Base-by-base conservation (phyloP, 2,113 vertebrate genomes). In the Pteropus alecto region DNA sequence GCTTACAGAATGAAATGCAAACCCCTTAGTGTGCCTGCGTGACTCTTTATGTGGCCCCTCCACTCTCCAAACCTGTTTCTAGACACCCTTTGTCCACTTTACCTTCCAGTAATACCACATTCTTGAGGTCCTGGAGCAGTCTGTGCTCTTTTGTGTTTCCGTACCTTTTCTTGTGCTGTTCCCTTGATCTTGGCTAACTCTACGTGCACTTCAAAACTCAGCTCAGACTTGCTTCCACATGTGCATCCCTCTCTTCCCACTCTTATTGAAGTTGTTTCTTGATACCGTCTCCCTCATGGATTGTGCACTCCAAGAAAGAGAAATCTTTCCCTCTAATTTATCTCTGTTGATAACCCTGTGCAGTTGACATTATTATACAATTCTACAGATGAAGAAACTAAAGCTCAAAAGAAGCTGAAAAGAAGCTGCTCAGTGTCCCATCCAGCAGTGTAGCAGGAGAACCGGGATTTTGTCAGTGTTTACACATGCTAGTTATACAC, bases 391-490 rank as follows among this genome's bases (percentile, higher is more conserved):
- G 24, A 86, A 61, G 38, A 92, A 94, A 46, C 38, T 35, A 35
- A 70, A 79, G 54, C 24, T 58, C 51, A 46, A 74, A 82, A 70
- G 68, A 83, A 79, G 41, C 67, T n/a, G 54, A 90, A 5, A n/a
- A n/a, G n/a, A n/a, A n/a, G n/a, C n/a, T 35, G 16, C 46, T 70
- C 54, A 56, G 1, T 46, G 24, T 78, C 30, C 10, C 0, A 0
- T 51, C 51, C 14, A 71, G 43, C 33, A 43, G 38, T 18, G 6
- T 38, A 51, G 61, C 24, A n/a, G 46, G 63, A 35, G n/a, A 54
- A n/a, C 35, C 43, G 11, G 43, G 56, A 46, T 82, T 87, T 95
- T 68, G 63, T 60, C 56, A 82, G 13, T 54, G 41, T 92, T 83
- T 73, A 48, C 15, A 83, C 16, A 35, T 48, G 43, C 8, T 26